A percentile compares a stretch with the other conserved stretches of the same genome.
Evolutionary conservation across 1,140 invertebrate species (phyloP).

Genomic region (Lasioglossum baleicum): DNA sequence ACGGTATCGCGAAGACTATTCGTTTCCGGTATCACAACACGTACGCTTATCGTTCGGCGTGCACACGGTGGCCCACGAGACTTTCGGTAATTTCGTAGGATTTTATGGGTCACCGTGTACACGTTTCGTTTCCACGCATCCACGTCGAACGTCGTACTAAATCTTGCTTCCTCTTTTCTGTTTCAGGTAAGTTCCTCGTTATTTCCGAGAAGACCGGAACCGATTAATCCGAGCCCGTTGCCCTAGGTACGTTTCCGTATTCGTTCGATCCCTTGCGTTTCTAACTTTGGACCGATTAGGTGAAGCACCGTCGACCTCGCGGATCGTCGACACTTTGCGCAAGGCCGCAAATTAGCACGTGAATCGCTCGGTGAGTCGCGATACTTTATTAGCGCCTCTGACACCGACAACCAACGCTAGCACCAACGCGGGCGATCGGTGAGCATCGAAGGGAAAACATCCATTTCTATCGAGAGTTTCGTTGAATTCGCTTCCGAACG

Average conservation of each 20-base stretch:
- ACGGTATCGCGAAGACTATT: background rate
- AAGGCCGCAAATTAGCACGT: background rate
- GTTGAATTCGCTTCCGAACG: no score
- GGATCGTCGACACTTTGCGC: no score
- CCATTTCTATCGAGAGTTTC: background rate
- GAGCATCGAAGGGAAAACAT: conserved; percentile 26
- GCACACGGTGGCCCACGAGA: no score
- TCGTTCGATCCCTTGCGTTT: background rate
- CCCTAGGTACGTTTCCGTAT: conserved; percentile 20
- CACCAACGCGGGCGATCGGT: background rate
- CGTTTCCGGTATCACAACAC: background rate
- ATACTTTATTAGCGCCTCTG: background rate
- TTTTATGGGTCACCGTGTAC: no score
- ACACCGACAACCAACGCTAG: background rate
- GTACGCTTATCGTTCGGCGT: background rate
- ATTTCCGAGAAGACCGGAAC: background rate
- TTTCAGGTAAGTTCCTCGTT: conserved; percentile 57
- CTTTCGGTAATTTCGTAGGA: no score
- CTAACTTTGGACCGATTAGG: background rate
- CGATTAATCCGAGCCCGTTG: background rate
- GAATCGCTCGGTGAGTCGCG: conserved; percentile 7
- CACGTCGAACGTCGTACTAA: background rate
- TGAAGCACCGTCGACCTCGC: no score
- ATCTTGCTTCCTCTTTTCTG: conserved; percentile 36
- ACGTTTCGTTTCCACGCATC: no score